Percentiles rank a stretch among this genome's conserved stretches.
Conservation (phyloP, 2,113 vertebrate species). For the Colistium nudipinnis region DNA sequence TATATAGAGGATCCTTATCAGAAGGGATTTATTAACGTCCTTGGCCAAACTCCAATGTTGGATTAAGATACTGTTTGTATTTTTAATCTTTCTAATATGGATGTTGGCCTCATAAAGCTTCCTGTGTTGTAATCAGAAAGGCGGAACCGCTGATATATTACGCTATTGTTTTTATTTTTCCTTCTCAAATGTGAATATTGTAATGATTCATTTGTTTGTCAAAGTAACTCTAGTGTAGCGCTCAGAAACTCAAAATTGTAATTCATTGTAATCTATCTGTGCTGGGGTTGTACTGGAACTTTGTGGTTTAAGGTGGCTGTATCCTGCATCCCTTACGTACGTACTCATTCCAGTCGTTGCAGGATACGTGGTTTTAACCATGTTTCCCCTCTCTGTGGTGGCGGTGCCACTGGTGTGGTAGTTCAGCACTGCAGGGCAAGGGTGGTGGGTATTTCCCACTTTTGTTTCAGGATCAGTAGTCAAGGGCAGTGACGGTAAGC, state of each 20-base stretch:
- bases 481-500: slow-evolving; percentile 8
- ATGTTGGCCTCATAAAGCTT: background rate
- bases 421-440: slow-evolving; percentile 6
- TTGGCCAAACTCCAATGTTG: background rate
- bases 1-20: background rate
- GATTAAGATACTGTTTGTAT: background rate
- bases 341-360: background rate
- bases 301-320: background rate
- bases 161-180: too few species aligned
- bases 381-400: background rate
- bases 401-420: background rate
- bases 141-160: too few species aligned
- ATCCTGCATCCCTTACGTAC: background rate
- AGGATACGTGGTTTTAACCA: slow-evolving; percentile 30
- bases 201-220: too few species aligned
- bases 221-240: too few species aligned
- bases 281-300: too few species aligned
- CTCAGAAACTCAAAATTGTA: too few species aligned
- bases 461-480: slow-evolving; percentile 9
- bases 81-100: background rate
- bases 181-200: too few species aligned
- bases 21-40: background rate
- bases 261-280: too few species aligned
- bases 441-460: background rate
- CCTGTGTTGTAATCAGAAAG: background rate